Evolutionary conservation across 2,113 vertebrate species (phyloP).

Genomic region (Coregonus clupeaformis): DNA sequence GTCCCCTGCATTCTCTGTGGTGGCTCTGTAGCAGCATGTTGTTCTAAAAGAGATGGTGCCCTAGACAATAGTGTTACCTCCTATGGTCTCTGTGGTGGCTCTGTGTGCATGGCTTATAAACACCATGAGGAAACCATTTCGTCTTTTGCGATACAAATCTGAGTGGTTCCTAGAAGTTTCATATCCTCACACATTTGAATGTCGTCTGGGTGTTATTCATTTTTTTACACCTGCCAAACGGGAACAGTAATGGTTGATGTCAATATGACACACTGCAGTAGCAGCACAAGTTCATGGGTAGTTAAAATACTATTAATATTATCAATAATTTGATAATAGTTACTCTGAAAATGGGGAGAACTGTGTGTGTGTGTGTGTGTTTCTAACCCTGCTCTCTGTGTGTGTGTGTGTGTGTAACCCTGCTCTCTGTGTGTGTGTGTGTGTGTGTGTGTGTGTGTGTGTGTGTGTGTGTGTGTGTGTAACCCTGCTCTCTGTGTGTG

Average conservation of each 20-base stretch:
- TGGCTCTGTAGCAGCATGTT: too few relatives aligned
- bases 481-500: neutral
- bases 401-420: constrained; percentile 21
- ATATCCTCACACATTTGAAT: neutral
- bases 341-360: too few relatives aligned
- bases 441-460: constrained; percentile 60
- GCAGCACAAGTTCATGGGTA: neutral
- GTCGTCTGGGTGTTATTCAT: neutral
- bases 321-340: neutral
- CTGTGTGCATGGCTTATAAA: too few relatives aligned
- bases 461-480: too few relatives aligned
- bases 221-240: neutral
- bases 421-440: constrained; percentile 40
- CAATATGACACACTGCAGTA: neutral
- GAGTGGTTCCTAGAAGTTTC: neutral
- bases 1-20: too few relatives aligned
- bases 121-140: too few relatives aligned
- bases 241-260: neutral
- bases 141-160: too few relatives aligned
- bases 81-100: too few relatives aligned
- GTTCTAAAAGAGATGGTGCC: too few relatives aligned
- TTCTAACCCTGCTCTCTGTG: neutral
- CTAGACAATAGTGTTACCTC: too few relatives aligned
- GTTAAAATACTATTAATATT: neutral
- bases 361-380: neutral